A percentile compares a stretch with the other conserved stretches of the same genome.
phyloP scores from a whole-genome alignment of 1,140 invertebrate genomes.

The Drosophila lacteicornis region DNA sequence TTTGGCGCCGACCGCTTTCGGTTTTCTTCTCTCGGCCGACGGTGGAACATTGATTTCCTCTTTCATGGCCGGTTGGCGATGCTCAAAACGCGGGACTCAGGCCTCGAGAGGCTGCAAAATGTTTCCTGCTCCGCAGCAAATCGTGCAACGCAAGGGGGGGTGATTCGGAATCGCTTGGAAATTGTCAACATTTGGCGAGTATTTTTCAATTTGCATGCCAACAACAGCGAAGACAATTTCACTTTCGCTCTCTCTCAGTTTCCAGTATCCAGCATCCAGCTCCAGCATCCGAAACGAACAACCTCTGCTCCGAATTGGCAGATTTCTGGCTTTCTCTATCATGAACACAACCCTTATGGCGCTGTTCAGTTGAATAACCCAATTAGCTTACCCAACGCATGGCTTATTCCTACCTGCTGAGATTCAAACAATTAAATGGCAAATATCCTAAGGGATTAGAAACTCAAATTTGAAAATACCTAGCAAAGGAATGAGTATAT shows the following conservation, averaged over 20 bases:
- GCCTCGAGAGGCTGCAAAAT: conserved; percentile 38
- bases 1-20: conserved; percentile 22
- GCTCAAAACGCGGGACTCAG: conserved; percentile 11
- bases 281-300: conserved; percentile 20
- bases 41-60: conserved; percentile 76
- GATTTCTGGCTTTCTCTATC: conserved; percentile 33
- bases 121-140: conserved; percentile 70
- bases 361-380: conserved; percentile 21
- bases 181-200: conserved; percentile 44
- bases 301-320: conserved; percentile 37
- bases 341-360: conserved; percentile 36
- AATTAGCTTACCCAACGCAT: conserved; percentile 27
- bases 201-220: conserved; percentile 53
- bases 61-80: conserved; percentile 70
- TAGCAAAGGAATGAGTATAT: neutral
- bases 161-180: conserved; percentile 6
- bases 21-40: conserved; percentile 15
- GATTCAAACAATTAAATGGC: neutral
- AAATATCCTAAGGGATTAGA: neutral
- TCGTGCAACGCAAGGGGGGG: conserved; percentile 40
- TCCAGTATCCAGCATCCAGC: conserved; percentile 1
- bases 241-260: conserved; percentile 39
- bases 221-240: conserved; percentile 18
- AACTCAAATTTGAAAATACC: neutral
- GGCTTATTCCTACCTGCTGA: neutral